Conservation (phyloP, 2,888 invertebrate genomes). For the Elysia crispata region DNA sequence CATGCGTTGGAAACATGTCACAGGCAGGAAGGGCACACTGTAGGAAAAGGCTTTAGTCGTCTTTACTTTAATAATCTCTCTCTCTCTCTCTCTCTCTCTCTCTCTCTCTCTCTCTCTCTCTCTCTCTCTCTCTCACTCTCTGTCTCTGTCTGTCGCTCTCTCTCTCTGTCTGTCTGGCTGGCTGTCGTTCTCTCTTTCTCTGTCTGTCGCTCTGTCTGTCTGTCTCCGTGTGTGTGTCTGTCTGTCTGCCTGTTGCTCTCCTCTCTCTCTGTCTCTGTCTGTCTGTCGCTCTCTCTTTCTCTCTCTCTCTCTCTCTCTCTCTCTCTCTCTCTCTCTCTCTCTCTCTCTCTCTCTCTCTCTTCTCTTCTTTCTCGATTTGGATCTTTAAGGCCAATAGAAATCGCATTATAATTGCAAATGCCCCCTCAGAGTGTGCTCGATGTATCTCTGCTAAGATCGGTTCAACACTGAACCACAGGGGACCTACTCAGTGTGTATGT, state of each 20-base stretch:
- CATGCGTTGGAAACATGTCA: too few relatives aligned
- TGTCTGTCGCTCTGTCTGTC: conserved; percentile 21
- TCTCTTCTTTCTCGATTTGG: neutral
- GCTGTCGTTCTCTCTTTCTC: conserved; percentile 29
- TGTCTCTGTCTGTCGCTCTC: too few relatives aligned
- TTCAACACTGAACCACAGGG: too few relatives aligned
- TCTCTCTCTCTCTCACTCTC: neutral
- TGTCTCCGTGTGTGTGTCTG: conserved; percentile 10
- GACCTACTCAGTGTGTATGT: too few relatives aligned
- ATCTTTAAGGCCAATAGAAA: neutral
- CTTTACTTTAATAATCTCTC: conserved; percentile 16
- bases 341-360: neutral
- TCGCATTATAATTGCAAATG: too few relatives aligned
- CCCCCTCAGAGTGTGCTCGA: too few relatives aligned
- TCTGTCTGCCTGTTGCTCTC: neutral
- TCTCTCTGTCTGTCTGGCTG: conserved; percentile 19
- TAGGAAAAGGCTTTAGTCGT: too few relatives aligned
- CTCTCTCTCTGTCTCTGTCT: neutral
- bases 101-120: conserved; percentile 28
- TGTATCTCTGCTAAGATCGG: too few relatives aligned
- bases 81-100: conserved; percentile 23
- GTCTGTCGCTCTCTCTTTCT: neutral
- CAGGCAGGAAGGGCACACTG: too few relatives aligned
- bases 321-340: conserved; percentile 2
- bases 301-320: neutral